These are phyloP conservation scores for Neopipo cinnamomea DNA, from an alignment of 2,113 vertebrate species.

Conservation along the genomic window DNA sequence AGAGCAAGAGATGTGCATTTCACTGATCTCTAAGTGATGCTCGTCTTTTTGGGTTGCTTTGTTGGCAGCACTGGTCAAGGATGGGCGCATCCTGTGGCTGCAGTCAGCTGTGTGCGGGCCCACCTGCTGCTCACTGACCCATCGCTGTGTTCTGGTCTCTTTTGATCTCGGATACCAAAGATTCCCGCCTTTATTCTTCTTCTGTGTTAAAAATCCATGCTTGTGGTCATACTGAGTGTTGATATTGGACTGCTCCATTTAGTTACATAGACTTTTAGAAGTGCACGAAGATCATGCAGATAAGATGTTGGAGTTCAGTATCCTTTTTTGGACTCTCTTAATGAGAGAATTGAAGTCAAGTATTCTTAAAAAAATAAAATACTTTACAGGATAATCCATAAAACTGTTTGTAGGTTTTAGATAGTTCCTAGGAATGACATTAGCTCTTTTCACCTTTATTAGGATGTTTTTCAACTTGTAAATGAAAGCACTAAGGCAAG, in stretches of 20 bases:
- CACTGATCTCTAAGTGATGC: not conserved
- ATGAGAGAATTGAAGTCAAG: not conserved
- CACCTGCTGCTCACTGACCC: slow-evolving; percentile 42
- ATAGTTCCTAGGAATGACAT: not conserved
- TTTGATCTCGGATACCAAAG: slow-evolving; percentile 34
- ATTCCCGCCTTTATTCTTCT: slow-evolving; percentile 14
- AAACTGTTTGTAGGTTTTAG: not conserved
- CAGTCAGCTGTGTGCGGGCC: slow-evolving; percentile 4
- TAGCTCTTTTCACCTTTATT: not conserved
- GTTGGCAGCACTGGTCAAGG: not conserved
- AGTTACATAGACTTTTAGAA: not conserved
- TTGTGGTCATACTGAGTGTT: not conserved
- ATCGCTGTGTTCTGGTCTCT: not conserved
- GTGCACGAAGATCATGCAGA: not conserved
- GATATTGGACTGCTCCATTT: not conserved
- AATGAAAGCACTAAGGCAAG: not conserved
- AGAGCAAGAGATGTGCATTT: not conserved
- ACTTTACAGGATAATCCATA: not conserved
- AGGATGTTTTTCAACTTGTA: not conserved
- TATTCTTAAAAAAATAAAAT: not conserved
- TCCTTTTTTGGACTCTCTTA: not conserved
- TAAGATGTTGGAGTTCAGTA: not conserved
- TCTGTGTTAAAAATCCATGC: not conserved
- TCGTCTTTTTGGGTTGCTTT: not conserved
- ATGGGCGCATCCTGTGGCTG: not conserved